These are phyloP conservation scores for Andricus quercusramuli DNA, from an alignment of 2,888 invertebrate genomes.

Conservation along the genomic window DNA sequence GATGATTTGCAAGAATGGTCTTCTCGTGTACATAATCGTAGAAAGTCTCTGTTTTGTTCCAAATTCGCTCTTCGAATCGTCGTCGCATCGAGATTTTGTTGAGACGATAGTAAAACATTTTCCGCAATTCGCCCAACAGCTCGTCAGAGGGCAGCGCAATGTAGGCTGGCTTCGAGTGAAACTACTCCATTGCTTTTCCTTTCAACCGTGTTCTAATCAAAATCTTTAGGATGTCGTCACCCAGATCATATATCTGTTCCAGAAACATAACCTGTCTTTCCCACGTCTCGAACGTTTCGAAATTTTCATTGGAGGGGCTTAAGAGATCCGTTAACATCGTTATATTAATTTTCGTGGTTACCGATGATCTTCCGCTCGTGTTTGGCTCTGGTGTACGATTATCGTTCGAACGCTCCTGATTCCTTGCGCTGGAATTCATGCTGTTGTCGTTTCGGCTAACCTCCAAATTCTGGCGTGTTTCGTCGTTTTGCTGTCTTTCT, in stretches of 20 bases:
- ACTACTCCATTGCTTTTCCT: slow-evolving; percentile 52
- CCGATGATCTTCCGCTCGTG: background rate
- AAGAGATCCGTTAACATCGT: slow-evolving; percentile 49
- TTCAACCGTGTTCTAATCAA: slow-evolving; percentile 51
- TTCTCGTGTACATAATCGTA: slow-evolving; percentile 36
- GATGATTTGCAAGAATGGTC: slow-evolving; percentile 51
- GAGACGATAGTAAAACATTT: slow-evolving; percentile 53
- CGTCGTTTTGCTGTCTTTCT: too few relatives aligned
- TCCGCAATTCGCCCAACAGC: slow-evolving; percentile 43
- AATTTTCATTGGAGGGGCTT: slow-evolving; percentile 47
- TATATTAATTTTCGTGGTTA: slow-evolving; percentile 1
- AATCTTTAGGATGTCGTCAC: slow-evolving; percentile 47
- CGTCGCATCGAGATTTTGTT: slow-evolving; percentile 47
- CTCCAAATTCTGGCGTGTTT: too few relatives aligned
- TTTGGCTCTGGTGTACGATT: background rate
- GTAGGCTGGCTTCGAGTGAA: slow-evolving; percentile 54
- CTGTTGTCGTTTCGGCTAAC: too few relatives aligned
- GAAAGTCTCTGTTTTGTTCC: slow-evolving; percentile 51
- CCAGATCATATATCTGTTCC: slow-evolving; percentile 45
- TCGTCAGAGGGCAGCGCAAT: slow-evolving; percentile 42
- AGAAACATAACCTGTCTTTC: slow-evolving; percentile 49
- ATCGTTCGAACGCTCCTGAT: slow-evolving; percentile 11
- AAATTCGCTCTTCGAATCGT: slow-evolving; percentile 54
- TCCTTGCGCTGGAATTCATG: too few relatives aligned
- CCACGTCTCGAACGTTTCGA: slow-evolving; percentile 50